Evolutionary conservation across 2,113 vertebrate species (phyloP).

Genomic region (Scytalopus superciliaris): DNA sequence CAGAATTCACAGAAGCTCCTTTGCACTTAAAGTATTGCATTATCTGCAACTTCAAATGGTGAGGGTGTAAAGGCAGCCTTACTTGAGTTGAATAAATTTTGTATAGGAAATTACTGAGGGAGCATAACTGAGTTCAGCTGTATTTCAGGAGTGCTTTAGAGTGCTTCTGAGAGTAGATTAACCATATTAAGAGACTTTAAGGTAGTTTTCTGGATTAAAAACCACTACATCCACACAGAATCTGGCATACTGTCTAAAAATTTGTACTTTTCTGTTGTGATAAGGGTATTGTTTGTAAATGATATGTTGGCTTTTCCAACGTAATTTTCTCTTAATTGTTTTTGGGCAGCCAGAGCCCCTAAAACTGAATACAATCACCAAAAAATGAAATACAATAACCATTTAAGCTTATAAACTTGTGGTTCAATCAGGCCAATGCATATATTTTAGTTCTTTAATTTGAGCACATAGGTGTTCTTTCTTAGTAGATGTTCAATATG

Average conservation of each 20-base stretch:
- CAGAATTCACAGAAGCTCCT: background rate
- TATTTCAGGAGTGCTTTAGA: background rate
- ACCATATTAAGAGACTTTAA: background rate
- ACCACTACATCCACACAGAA: background rate
- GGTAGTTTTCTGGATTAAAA: background rate
- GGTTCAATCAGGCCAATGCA: background rate
- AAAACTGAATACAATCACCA: background rate
- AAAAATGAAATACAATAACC: background rate
- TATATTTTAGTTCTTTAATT: background rate
- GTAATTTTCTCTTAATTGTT: background rate
- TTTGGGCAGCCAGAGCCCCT: background rate
- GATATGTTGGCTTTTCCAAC: background rate
- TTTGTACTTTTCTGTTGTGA: background rate
- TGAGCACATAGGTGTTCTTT: background rate
- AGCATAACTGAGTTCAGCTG: background rate
- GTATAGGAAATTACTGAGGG: background rate
- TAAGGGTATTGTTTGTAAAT: background rate
- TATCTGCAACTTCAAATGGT: background rate
- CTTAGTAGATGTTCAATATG: background rate
- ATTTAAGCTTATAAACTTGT: background rate
- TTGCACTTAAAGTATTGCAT: background rate
- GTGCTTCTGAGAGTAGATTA: background rate
- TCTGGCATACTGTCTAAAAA: background rate
- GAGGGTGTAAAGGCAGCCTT: background rate
- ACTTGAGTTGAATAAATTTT: background rate